These are phyloP conservation scores for Dugesia japonica DNA, from an alignment of 2,888 invertebrate genomes.

Conservation along the genomic window DNA sequence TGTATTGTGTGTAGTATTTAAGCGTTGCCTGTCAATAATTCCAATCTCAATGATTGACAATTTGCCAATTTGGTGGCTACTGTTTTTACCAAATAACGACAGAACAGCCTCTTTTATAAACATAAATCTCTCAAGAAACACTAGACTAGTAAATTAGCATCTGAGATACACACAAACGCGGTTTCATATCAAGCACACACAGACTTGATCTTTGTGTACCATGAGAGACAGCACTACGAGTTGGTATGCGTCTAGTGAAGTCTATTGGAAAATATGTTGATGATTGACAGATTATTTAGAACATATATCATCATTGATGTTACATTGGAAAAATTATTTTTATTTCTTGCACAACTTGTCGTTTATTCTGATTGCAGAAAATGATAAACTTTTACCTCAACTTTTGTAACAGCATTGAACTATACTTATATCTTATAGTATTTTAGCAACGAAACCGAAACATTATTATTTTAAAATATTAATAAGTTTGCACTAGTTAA, in stretches of 20 bases:
- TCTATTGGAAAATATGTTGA: not conserved
- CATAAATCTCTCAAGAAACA: not conserved
- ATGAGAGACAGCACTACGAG: not conserved
- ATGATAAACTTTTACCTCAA: constrained; percentile 1
- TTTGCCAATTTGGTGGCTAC: not conserved
- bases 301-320: not conserved
- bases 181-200: not conserved
- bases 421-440: no score
- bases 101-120: constrained; percentile 20
- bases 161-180: not conserved
- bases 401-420: no score
- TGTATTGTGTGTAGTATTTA: not conserved
- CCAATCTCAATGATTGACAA: not conserved
- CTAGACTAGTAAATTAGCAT: not conserved
- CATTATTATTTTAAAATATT: no score
- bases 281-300: not conserved
- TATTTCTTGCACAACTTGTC: constrained; percentile 7
- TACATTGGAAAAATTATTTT: not conserved
- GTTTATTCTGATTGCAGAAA: not conserved
- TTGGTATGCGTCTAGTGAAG: not conserved
- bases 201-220: not conserved
- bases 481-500: no score
- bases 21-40: constrained; percentile 10
- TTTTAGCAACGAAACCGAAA: no score
- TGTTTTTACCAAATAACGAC: constrained; percentile 8